These are phyloP conservation scores for Micronycteris hirsuta DNA, from an alignment of 2,113 vertebrate species.

Conservation along the genomic window DNA sequence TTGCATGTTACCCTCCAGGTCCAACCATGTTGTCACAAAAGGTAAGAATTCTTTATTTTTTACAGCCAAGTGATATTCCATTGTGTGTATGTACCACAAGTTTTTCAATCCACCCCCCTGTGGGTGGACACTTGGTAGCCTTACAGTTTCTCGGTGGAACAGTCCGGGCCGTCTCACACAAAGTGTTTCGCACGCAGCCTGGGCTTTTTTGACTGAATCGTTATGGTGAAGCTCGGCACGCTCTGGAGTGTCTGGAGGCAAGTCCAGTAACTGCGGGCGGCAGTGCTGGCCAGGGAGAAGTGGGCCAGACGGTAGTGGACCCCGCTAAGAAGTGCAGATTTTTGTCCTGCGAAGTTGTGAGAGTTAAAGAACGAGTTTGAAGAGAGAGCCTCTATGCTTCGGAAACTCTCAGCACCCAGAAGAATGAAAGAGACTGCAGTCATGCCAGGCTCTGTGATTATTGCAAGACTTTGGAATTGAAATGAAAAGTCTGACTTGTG, in stretches of 20 bases:
- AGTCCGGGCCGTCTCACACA: neutral
- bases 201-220: neutral
- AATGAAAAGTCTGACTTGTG: neutral
- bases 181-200: neutral
- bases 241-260: neutral
- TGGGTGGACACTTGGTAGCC: neutral
- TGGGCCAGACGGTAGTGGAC: neutral
- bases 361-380: neutral
- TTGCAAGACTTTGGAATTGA: neutral
- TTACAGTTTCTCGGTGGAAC: neutral
- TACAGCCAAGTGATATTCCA: neutral
- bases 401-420: neutral
- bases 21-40: neutral
- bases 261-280: neutral
- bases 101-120: neutral
- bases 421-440: neutral
- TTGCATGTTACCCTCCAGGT: neutral
- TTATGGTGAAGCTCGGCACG: neutral
- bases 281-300: neutral
- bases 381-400: neutral
- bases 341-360: neutral
- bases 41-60: neutral
- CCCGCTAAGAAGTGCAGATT: neutral
- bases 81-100: neutral
- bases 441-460: neutral